Conservation (phyloP, 2,113 vertebrate genomes). For the Alectura lathami region DNA sequence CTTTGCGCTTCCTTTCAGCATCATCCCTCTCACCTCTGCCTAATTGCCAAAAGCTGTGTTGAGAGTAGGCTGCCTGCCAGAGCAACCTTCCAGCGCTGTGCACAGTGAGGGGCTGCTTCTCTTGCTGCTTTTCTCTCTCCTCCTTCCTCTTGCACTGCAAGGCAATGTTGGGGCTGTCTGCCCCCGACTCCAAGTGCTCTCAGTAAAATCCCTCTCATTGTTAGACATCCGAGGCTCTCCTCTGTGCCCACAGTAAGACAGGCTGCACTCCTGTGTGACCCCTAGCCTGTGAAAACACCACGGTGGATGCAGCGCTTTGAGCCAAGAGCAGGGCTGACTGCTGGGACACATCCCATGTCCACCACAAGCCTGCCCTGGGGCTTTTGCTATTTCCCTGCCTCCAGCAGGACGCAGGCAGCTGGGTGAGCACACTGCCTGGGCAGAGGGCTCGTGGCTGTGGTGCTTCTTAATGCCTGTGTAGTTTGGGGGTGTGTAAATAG, state of each 20-base stretch:
- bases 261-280: neutral
- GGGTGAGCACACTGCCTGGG: accelerated
- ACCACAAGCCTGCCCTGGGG: neutral
- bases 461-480: accelerated
- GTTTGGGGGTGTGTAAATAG: too few relatives aligned
- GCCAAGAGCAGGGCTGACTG: neutral
- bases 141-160: neutral
- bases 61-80: neutral
- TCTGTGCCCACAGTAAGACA: neutral
- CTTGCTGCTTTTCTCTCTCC: neutral
- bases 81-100: too few relatives aligned
- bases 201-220: neutral
- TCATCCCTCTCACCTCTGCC: accelerated
- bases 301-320: neutral
- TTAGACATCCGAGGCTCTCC: too few relatives aligned
- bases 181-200: neutral
- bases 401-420: accelerated
- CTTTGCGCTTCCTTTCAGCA: too few relatives aligned
- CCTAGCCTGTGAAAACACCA: neutral
- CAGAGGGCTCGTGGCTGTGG: too few relatives aligned
- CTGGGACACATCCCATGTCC: neutral
- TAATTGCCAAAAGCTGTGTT: neutral
- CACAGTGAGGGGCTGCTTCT: neutral
- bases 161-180: neutral
- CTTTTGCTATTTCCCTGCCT: neutral